phyloP scores from a whole-genome alignment of 1,140 invertebrate species.

The Papilio polytes region DNA sequence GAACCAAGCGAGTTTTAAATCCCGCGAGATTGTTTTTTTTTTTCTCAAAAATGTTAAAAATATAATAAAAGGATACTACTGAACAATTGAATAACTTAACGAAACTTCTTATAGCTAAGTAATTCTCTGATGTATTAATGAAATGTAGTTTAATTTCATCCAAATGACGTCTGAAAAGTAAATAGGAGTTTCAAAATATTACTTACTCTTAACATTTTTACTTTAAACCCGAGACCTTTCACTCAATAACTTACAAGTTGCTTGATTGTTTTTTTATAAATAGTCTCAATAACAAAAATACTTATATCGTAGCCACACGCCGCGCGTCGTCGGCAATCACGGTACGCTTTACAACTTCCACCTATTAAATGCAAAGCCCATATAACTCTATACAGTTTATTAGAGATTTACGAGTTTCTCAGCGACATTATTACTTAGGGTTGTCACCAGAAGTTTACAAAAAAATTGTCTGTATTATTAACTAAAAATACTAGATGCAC shows the following conservation, averaged over 20 bases:
- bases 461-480: not conserved
- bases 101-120: too few species aligned
- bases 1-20: not conserved
- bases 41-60: not conserved
- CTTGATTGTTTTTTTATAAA: not conserved
- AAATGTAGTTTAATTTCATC: too few species aligned
- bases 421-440: constrained; percentile 1
- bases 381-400: constrained; percentile 18
- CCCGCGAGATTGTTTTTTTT: not conserved
- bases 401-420: constrained; percentile 14
- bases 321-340: not conserved
- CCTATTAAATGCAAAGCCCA: constrained; percentile 9
- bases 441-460: not conserved
- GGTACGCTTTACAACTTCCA: constrained; percentile 3
- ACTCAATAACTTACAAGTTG: not conserved
- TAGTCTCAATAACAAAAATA: not conserved
- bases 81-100: not conserved
- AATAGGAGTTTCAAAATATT: too few species aligned
- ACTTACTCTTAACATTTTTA: not conserved
- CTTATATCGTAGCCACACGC: not conserved
- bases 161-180: too few species aligned
- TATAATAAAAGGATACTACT: not conserved
- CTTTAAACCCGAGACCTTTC: not conserved
- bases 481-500: too few species aligned
- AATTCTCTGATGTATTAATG: too few species aligned